phyloP scores from a whole-genome alignment of 1,140 invertebrate species.

The Ditylenchus dipsaci region DNA sequence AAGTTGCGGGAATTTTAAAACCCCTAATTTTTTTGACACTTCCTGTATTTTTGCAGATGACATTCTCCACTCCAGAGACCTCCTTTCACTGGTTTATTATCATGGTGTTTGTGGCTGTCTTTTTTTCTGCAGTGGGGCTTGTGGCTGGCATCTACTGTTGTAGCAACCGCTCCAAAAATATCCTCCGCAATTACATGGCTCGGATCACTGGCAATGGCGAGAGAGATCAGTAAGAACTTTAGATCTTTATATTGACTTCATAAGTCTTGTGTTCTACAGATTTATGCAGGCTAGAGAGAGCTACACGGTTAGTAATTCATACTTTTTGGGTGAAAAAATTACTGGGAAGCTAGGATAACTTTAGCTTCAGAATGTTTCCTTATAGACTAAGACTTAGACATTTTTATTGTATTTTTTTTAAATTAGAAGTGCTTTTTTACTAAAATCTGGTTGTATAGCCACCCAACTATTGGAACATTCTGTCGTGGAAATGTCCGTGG shows the following conservation, averaged over 20 bases:
- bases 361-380: too few relatives aligned
- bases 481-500: not conserved
- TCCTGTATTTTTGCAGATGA: not conserved
- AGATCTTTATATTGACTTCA: not conserved
- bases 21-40: not conserved
- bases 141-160: conserved; percentile 42
- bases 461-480: not conserved
- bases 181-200: conserved; percentile 14
- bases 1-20: not conserved
- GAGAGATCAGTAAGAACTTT: not conserved
- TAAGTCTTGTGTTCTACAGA: not conserved
- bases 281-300: not conserved
- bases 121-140: conserved; percentile 39
- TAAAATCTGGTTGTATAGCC: not conserved
- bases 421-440: not conserved
- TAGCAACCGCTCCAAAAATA: conserved; percentile 12
- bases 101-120: conserved; percentile 29
- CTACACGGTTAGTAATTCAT: not conserved
- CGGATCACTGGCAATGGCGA: not conserved
- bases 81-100: conserved; percentile 25
- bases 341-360: too few relatives aligned
- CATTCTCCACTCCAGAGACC: not conserved
- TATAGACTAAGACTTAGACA: too few relatives aligned
- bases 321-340: not conserved
- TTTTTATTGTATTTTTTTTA: not conserved